phyloP scores from a whole-genome alignment of 2,888 invertebrate genomes.

The Acronicta aceris region DNA sequence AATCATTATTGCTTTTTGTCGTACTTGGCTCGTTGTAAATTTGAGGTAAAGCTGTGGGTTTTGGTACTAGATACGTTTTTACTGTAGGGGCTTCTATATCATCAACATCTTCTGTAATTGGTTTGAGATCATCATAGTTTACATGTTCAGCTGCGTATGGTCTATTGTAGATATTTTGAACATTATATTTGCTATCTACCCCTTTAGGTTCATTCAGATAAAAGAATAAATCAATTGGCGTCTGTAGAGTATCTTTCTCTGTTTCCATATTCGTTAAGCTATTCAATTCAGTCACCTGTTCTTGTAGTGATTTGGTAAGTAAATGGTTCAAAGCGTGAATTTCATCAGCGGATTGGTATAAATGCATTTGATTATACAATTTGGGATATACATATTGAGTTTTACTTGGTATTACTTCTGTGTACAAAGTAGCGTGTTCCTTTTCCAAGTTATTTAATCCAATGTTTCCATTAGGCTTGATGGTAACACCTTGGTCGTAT shows the following conservation, averaged over 20 bases:
- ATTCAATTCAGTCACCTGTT: constrained; percentile 85
- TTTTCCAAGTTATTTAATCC: constrained; percentile 64
- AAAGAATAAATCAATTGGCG: constrained; percentile 78
- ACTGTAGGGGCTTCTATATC: constrained; percentile 37
- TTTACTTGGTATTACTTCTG: constrained; percentile 72
- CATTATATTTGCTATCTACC: constrained; percentile 62
- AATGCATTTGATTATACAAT: constrained; percentile 73
- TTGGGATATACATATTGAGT: constrained; percentile 75
- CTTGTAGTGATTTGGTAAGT: constrained; percentile 82
- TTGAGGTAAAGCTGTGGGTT: constrained; percentile 14
- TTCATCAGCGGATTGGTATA: constrained; percentile 76
- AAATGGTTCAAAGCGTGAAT: constrained; percentile 82
- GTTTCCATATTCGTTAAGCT: constrained; percentile 74
- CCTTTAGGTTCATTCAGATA: constrained; percentile 72
- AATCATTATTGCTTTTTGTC: constrained; percentile 38
- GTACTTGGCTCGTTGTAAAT: constrained; percentile 30
- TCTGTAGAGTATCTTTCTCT: constrained; percentile 63
- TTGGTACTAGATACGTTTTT: constrained; percentile 14
- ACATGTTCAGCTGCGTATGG: constrained; percentile 65
- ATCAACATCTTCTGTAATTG: constrained; percentile 57
- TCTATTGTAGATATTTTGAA: constrained; percentile 59
- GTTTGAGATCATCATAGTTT: constrained; percentile 63
- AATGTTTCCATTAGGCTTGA: constrained; percentile 79
- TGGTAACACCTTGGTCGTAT: constrained; percentile 79
- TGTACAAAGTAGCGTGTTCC: constrained; percentile 64